Evolutionary conservation across 2,888 invertebrate genomes (phyloP).

Genomic region (Taphrorychus bicolor): DNA sequence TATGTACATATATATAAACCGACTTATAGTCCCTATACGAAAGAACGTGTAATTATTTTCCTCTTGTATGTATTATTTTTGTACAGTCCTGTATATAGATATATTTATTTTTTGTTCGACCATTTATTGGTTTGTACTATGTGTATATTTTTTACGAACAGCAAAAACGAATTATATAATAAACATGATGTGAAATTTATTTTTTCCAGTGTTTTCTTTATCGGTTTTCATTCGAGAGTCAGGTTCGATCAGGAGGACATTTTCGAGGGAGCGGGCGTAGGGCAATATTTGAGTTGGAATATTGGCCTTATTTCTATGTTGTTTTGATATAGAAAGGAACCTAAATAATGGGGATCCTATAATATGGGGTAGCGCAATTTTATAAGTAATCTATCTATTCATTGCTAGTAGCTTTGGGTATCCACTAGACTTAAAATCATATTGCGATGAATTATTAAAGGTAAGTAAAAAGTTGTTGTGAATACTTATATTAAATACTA

Average conservation of each 20-base stretch:
- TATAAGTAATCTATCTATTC: no score
- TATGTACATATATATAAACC: slow-evolving; percentile 16
- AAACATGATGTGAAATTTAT: slow-evolving; percentile 59
- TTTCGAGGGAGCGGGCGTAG: not conserved
- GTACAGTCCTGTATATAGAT: slow-evolving; percentile 61
- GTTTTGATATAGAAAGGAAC: not conserved
- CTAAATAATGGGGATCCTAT: not conserved
- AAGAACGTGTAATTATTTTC: slow-evolving; percentile 49
- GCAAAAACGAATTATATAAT: slow-evolving; percentile 56
- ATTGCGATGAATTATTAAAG: no score
- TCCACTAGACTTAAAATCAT: no score
- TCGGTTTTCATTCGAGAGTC: not conserved
- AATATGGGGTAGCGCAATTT: no score
- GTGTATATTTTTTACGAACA: slow-evolving; percentile 62
- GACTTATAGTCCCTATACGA: slow-evolving; percentile 28
- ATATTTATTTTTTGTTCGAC: slow-evolving; percentile 61
- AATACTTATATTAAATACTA: no score
- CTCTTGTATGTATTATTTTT: slow-evolving; percentile 61
- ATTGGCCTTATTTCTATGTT: not conserved
- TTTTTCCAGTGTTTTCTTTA: slow-evolving; percentile 6
- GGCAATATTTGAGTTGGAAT: not conserved
- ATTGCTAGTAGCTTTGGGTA: no score
- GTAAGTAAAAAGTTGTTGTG: no score
- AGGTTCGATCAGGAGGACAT: not conserved
- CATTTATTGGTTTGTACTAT: slow-evolving; percentile 59